A percentile compares a stretch with the other conserved stretches of the same genome.
phyloP scores from a whole-genome alignment of 1,140 invertebrate species.

The Orussus abietinus region DNA sequence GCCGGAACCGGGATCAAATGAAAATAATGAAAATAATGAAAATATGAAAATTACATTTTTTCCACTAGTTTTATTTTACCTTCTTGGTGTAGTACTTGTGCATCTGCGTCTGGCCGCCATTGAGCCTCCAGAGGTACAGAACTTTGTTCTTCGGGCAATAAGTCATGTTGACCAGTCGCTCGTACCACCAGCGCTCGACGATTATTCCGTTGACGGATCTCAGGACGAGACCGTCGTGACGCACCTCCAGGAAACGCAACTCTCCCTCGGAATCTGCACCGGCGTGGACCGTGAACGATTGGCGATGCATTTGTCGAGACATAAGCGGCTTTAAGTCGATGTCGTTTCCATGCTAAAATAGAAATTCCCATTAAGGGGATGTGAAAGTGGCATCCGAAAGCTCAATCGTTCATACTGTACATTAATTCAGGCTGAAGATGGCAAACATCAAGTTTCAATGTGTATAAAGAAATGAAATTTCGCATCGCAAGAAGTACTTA shows the following conservation, averaged over 20 bases:
- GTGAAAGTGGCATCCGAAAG: no score
- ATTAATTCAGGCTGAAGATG: no score
- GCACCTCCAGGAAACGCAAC: slow-evolving; percentile 95
- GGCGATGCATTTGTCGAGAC: slow-evolving; percentile 88
- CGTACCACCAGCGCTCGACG: slow-evolving; percentile 98
- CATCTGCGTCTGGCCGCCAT: slow-evolving; percentile 86
- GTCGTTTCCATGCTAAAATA: slow-evolving; percentile 84
- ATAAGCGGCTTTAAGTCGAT: slow-evolving; percentile 92
- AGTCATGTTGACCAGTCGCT: slow-evolving; percentile 98
- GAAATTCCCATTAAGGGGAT: no score
- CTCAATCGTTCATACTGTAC: no score
- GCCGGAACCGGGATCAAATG: no score
- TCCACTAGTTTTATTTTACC: no score
- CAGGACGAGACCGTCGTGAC: slow-evolving; percentile 94
- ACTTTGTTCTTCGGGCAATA: slow-evolving; percentile 98
- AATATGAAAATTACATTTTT: no score
- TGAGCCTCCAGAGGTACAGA: slow-evolving; percentile 91
- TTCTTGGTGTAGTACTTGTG: slow-evolving; percentile 99
- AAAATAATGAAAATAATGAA: no score
- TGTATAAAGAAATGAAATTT: slow-evolving; percentile 7
- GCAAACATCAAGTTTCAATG: neutral
- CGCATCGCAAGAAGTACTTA: slow-evolving; percentile 52
- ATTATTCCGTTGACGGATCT: slow-evolving; percentile 91
- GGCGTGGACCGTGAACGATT: slow-evolving; percentile 96
- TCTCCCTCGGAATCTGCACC: slow-evolving; percentile 87